Evolutionary conservation across 2,888 invertebrate genomes (phyloP).

Genomic region (Dryocosmus kuriphilus): DNA sequence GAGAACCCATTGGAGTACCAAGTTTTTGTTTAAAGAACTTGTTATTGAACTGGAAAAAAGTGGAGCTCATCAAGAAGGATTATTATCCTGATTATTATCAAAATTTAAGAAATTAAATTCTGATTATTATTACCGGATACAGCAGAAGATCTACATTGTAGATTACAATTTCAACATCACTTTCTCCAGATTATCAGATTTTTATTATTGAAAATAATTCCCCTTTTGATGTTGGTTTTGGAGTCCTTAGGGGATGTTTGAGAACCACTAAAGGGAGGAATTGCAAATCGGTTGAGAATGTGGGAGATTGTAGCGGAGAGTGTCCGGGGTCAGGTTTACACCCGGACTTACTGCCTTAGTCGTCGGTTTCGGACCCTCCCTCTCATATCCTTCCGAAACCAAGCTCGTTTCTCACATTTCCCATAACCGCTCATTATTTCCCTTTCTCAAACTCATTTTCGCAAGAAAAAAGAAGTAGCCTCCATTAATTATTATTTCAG

Average conservation of each 20-base stretch:
- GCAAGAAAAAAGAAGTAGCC: slow-evolving; percentile 1
- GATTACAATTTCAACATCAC: no score
- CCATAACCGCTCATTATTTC: slow-evolving; percentile 34
- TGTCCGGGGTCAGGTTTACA: slow-evolving; percentile 47
- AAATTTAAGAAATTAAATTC: no score
- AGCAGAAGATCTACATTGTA: no score
- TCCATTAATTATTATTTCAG: slow-evolving; percentile 29
- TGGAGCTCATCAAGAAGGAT: no score
- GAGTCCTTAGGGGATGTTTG: neutral
- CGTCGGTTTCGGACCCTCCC: slow-evolving; percentile 44
- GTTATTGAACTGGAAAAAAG: no score
- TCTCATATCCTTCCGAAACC: slow-evolving; percentile 40
- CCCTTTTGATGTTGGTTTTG: neutral
- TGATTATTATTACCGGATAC: no score
- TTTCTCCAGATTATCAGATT: neutral
- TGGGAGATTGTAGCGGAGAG: slow-evolving; percentile 46
- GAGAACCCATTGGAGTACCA: no score
- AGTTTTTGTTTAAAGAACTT: no score
- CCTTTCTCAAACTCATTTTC: slow-evolving; percentile 13
- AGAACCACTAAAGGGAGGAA: slow-evolving; percentile 25
- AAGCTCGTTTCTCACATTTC: slow-evolving; percentile 32
- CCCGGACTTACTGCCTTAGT: slow-evolving; percentile 45
- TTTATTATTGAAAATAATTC: neutral
- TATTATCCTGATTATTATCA: no score
- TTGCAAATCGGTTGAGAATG: slow-evolving; percentile 29